phyloP scores from a whole-genome alignment of 2,113 vertebrate species.

The Pampusana beccarii region DNA sequence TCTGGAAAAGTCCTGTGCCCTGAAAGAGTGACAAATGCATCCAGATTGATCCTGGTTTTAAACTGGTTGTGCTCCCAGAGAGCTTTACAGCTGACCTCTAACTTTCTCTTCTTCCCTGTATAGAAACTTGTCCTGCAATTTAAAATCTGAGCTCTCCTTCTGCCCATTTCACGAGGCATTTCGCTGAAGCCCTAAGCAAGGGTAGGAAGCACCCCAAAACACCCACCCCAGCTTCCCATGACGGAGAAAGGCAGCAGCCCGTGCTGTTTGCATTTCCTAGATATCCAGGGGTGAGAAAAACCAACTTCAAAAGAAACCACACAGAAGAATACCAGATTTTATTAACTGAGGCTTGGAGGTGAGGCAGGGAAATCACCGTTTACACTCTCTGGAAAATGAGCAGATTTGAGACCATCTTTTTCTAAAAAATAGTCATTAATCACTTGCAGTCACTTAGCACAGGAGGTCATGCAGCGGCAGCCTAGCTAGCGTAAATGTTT shows the following conservation, averaged over 20 bases:
- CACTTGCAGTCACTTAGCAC: not conserved
- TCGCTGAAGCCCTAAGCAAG: not conserved
- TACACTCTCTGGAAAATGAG: not conserved
- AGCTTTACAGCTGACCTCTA: not conserved
- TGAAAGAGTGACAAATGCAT: not conserved
- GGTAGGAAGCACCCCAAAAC: not conserved
- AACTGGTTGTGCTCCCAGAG: not conserved
- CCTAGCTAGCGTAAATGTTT: not conserved
- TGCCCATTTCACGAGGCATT: not conserved
- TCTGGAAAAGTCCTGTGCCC: not conserved
- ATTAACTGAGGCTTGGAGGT: not conserved
- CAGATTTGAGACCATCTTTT: not conserved
- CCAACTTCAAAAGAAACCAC: not conserved
- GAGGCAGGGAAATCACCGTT: not conserved
- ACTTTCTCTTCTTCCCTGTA: not conserved
- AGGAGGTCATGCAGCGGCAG: not conserved
- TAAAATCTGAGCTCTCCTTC: not conserved
- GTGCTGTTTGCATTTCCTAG: not conserved
- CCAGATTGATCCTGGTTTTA: not conserved
- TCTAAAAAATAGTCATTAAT: constrained; percentile 15
- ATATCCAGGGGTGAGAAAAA: not conserved
- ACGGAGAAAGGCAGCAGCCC: not conserved
- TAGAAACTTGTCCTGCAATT: not conserved
- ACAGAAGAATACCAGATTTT: rapidly evolving
- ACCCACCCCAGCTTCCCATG: not conserved